Base-by-base conservation (phyloP, 1,140 invertebrate species). In the Drosophila lacertosa region DNA sequence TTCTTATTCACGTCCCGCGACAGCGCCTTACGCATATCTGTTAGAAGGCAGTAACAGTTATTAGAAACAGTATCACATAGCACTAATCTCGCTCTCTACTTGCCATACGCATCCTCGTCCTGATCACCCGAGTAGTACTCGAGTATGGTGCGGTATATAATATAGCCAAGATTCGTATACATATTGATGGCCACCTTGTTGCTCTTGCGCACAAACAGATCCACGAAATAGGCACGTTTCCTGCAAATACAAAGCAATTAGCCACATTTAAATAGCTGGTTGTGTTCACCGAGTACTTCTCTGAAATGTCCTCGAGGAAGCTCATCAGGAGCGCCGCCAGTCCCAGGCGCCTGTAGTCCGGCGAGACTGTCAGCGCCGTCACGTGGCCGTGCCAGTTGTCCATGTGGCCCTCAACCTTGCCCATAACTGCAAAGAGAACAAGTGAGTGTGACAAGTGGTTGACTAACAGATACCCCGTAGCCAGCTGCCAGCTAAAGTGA, bases 341-440 rank as follows among this genome's bases (percentile, higher is more conserved):
- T 4, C 98, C 98, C 6, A 99, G 91, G 77, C 98, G 93, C 88
- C 99, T 93, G 89, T 96, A 99, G 82, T 97, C 96, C 11, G 97
- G 97, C 32, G 97, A 97, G n/a, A 99, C 98, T 24, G 98, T 98
- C 5, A 99, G 92, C 11, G 98, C 98, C 15, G 99, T 99, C 2
- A 99, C 98, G 93, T 99, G 99, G 1, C 99, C 99, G 94, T 99
- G 99, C 98, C 98, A 99, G 90, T 98, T 96, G 86, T 99, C 97
- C 63, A 95, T 95, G 82, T 95, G 94, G 0, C 98, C 99, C 93
- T 99, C 99, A 9, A 98, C 96, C 93, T 99, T 99, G 26, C 98
- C 99, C 98, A 99, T 99, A 47, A 99, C 98, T 99, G 80, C 63
- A 13, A 65, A 54, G 3, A 39, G n/a, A 22, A 48, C 26, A 29